phyloP scores from a whole-genome alignment of 2,797 vertebrate species.

The Phrynocephalus forsythii region DNA sequence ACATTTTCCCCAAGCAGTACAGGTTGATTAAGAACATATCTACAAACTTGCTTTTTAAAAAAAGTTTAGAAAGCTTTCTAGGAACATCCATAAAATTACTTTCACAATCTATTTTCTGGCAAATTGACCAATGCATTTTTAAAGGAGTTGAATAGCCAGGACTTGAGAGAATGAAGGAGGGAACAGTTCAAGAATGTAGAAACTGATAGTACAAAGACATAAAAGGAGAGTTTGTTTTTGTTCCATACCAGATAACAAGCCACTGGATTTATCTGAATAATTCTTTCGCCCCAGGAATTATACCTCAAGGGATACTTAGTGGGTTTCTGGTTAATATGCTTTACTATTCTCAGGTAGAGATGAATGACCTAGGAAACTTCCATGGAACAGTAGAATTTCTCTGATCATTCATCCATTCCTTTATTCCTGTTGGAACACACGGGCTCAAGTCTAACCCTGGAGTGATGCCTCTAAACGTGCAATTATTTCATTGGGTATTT shows the following conservation, averaged over 20 bases:
- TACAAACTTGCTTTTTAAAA: conserved; percentile 2
- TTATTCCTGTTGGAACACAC: neutral
- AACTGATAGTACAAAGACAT: conserved; percentile 5
- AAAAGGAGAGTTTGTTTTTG: neutral
- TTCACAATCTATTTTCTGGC: conserved; percentile 16
- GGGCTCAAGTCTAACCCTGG: neutral
- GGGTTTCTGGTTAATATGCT: neutral
- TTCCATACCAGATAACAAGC: neutral
- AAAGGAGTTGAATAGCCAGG: neutral
- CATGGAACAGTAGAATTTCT: neutral
- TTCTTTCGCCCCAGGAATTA: neutral
- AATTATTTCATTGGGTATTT: neutral
- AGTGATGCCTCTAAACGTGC: neutral
- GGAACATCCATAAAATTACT: conserved; percentile 10
- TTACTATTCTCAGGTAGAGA: neutral
- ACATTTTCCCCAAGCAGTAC: conserved; percentile 54
- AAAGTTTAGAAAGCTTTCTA: conserved; percentile 24
- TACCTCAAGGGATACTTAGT: neutral
- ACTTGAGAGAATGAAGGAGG: conserved; percentile 9
- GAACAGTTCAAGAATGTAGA: neutral
- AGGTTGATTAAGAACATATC: conserved; percentile 22
- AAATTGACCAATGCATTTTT: neutral
- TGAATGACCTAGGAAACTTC: neutral
- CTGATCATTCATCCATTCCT: neutral
- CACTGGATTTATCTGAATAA: neutral